Evolutionary conservation across 1,140 invertebrate species (phyloP).

Genomic region (Limonius californicus): DNA sequence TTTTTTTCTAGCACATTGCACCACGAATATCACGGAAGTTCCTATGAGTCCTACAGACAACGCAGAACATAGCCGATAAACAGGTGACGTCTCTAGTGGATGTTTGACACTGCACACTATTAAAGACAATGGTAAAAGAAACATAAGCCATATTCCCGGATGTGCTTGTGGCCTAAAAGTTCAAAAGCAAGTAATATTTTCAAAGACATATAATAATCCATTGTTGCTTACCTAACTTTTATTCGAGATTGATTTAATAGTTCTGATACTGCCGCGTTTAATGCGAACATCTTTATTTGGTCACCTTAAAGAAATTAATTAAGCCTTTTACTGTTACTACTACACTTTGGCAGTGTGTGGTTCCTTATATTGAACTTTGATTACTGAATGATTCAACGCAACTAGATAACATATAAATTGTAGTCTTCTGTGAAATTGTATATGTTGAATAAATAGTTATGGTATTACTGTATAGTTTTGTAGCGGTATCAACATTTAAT

Average conservation of each 20-base stretch:
- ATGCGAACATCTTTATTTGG: not conserved
- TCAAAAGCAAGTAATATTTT: not conserved
- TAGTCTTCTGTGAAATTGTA: too few relatives aligned
- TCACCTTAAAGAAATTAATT: too few relatives aligned
- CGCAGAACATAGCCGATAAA: slow-evolving; percentile 48
- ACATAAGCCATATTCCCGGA: slow-evolving; percentile 55
- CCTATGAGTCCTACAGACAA: slow-evolving; percentile 30
- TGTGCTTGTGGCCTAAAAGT: slow-evolving; percentile 49
- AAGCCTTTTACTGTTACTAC: too few relatives aligned
- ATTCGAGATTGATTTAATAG: not conserved
- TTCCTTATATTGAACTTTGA: not conserved
- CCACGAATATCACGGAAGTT: slow-evolving; percentile 33
- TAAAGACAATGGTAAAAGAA: slow-evolving; percentile 51
- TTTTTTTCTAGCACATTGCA: slow-evolving; percentile 24
- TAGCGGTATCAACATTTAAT: too few relatives aligned
- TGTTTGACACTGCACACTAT: slow-evolving; percentile 45
- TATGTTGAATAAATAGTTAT: too few relatives aligned
- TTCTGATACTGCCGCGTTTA: not conserved
- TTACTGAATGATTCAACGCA: too few relatives aligned
- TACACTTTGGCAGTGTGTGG: too few relatives aligned
- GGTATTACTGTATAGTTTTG: too few relatives aligned
- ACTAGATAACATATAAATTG: too few relatives aligned
- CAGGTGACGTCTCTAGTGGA: slow-evolving; percentile 43
- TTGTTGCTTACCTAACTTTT: not conserved
- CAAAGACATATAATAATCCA: too few relatives aligned